Base-by-base conservation (phyloP, 2,113 vertebrate genomes). In the Corythornis madagascariensis region DNA sequence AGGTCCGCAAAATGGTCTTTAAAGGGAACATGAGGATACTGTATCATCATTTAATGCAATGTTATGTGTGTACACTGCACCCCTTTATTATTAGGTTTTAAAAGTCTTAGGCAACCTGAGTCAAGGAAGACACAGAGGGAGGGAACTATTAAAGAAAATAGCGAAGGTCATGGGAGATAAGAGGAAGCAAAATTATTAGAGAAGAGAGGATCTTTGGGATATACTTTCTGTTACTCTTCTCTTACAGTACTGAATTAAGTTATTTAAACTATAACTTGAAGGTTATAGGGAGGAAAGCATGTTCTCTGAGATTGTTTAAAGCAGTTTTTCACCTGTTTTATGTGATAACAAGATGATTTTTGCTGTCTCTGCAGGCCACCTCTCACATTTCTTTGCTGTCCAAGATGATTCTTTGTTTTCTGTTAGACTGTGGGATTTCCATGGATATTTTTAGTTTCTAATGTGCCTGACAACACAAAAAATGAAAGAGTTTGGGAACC, bases 191-290 rank as follows among this genome's bases (percentile, higher is more conserved):
- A 92, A 71, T 71, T 75, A 56, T 79, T 86, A 55, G 42, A 80
- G 45, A 71, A 86, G 52, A 80, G 50, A 80, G 75, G 47, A 71
- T 56, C 20, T 86, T 86, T 84, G 86, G 73, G 86, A 64, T 66
- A 25, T 1, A n/a, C 70, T 86, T 88, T 80, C 52, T 59, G 11
- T 71, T 61, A 33, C 76, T 82, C n/a, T 71, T 88, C 53, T 75
- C 65, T 61, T 71, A 29, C 29, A 56, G 9, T 60, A 75, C 43
- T n/a, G 56, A 92, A 82, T 92, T 72, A 93, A 82, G 33, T 76
- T 65, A 19, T 87, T 91, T 89, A 89, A 93, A 79, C 25, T 52
- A 11, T 76, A 94, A 79, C 66, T 83, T 70, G 47, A 85, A 82
- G 56, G 59, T 85, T 93, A 38, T 55, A 71, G 24, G 50, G 19